These are phyloP conservation scores for Aeoliscus strigatus DNA, from an alignment of 2,797 vertebrate species.

Conservation along the genomic window DNA sequence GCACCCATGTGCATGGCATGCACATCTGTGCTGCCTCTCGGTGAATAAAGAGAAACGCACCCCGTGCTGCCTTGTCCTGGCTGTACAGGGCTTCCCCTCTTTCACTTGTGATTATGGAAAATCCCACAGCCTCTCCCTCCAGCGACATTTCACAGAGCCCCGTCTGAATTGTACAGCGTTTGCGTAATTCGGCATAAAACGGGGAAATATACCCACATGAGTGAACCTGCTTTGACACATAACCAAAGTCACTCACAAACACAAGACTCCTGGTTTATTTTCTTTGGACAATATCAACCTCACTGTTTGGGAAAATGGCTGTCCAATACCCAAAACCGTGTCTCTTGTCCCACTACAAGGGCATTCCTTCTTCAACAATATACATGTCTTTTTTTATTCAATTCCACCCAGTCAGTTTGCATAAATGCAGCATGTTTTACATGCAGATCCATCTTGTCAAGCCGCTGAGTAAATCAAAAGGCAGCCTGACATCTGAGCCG, in stretches of 20 bases:
- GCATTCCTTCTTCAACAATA: too few species aligned
- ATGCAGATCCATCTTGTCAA: slow-evolving; percentile 58
- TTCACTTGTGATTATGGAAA: slow-evolving; percentile 70
- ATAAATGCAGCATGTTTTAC: slow-evolving; percentile 63
- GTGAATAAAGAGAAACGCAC: slow-evolving; percentile 48
- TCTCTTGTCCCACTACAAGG: too few species aligned
- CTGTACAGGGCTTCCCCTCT: slow-evolving; percentile 67
- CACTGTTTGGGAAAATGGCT: background rate
- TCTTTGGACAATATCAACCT: slow-evolving; percentile 15
- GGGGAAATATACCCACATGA: slow-evolving; percentile 35
- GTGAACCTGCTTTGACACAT: slow-evolving; percentile 45
- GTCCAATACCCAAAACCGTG: too few species aligned
- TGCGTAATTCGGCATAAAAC: slow-evolving; percentile 64
- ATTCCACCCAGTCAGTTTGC: slow-evolving; percentile 41
- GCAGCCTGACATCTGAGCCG: slow-evolving; percentile 41
- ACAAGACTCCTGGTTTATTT: slow-evolving; percentile 32
- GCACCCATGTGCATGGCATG: slow-evolving; percentile 31
- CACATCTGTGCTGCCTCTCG: slow-evolving; percentile 65
- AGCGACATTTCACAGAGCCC: slow-evolving; percentile 57
- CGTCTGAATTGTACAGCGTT: slow-evolving; percentile 54
- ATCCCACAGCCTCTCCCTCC: slow-evolving; percentile 53
- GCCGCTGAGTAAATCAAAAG: slow-evolving; percentile 66
- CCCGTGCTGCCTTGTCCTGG: slow-evolving; percentile 38
- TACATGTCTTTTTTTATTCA: too few species aligned
- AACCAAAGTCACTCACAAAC: slow-evolving; percentile 37